Evolutionary conservation across 2,113 vertebrate species (phyloP), one percentile per base, ranked within the genome.

Genomic region (Zonotrichia leucophrys): DNA sequence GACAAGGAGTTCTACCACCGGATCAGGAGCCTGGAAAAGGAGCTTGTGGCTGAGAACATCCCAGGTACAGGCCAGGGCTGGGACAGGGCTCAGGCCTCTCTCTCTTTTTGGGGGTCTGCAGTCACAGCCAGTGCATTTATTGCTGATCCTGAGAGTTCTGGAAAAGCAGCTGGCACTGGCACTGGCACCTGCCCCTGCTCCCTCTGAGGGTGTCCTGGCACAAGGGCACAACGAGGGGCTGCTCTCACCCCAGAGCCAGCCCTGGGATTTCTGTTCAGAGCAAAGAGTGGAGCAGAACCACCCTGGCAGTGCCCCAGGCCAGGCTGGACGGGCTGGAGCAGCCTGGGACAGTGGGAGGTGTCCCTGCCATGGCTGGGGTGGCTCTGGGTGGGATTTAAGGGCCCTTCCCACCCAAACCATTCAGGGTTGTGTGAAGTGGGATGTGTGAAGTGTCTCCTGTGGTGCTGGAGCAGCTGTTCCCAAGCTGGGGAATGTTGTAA

Each of bases 1-100:
- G 99, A 99, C 30, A 83, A 98, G 13, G 66, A 87, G 6, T 98
- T 99, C 92, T 99, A 98, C 96, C 96, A 97, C n/a, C 93, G 82
- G 53, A 97, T 99, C 68, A 98, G 95, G 86, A 96, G 62, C 46
- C 96, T 95, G 76, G 85, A 96, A 19, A 94, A 95, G 81, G 97
- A 98, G 46, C 82, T 98, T 3, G 95, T 97, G 12, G 98, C 97
- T 64, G 88, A 98, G 44, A 58, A 99, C 87, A 96, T 99, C 88
- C 99, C 99, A 98, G 99, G 99, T 99, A 98, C 79, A 41, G 15
- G 62, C 52, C 60, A 68, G 25, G 49, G 44, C 12, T 17, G 63
- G 31, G 2, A 70, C 22, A 44, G 59, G 39, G 30, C 13, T 27
- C 9, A 37, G 49, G 13, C 69, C 18, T 37, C 62, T 33, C 22